Evolutionary conservation across 2,797 vertebrate genomes (phyloP).

Genomic region (Alauda arvensis): DNA sequence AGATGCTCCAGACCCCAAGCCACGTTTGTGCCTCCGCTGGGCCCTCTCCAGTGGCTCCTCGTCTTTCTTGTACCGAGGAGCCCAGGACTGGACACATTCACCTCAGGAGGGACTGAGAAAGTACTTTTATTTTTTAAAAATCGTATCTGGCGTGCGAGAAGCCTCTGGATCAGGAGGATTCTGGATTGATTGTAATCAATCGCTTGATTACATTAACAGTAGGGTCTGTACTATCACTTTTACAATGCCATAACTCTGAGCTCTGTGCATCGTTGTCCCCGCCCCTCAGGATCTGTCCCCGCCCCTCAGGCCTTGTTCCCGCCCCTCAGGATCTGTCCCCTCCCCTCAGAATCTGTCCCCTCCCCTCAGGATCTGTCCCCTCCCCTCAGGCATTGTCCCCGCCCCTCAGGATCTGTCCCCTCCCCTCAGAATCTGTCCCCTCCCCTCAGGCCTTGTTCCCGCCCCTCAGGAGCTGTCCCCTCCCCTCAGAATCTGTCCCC

Average conservation of each 20-base stretch:
- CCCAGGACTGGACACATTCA: background rate
- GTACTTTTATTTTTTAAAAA: background rate
- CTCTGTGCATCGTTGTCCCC: rapidly evolving
- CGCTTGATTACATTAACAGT: no score
- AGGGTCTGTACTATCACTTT: rapidly evolving
- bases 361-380: no score
- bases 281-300: rapidly evolving
- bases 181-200: no score
- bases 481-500: rapidly evolving
- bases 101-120: background rate
- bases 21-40: background rate
- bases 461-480: rapidly evolving
- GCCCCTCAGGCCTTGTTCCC: background rate
- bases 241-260: rapidly evolving
- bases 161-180: background rate
- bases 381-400: background rate
- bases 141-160: rapidly evolving
- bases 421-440: rapidly evolving
- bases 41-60: no score
- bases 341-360: background rate
- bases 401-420: rapidly evolving
- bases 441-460: background rate
- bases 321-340: rapidly evolving
- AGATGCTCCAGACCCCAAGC: background rate
- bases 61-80: background rate